Evolutionary conservation across 2,113 vertebrate species (phyloP).

Genomic region (Rhagologus leucostigma): DNA sequence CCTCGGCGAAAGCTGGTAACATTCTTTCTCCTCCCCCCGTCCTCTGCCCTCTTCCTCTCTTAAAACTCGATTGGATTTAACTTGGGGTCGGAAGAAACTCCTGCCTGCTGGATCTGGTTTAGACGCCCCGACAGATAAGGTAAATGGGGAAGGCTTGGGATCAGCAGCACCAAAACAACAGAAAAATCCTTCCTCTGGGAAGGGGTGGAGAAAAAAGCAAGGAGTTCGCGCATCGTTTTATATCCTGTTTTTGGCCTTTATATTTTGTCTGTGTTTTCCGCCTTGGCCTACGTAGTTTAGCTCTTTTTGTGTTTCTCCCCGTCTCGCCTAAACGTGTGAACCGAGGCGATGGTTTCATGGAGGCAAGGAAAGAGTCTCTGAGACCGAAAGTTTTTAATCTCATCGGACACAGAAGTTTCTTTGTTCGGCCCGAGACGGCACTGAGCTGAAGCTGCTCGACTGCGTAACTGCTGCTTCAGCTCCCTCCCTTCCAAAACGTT

Average conservation of each 20-base stretch:
- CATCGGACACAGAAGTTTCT: slow-evolving; percentile 64
- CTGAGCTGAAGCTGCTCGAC: not conserved
- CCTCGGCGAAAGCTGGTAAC: not conserved
- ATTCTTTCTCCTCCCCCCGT: not conserved
- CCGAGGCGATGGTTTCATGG: not conserved
- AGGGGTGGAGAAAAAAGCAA: slow-evolving; percentile 2
- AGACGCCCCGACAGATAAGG: slow-evolving; percentile 2
- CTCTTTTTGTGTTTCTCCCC: not conserved
- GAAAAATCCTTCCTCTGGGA: not conserved
- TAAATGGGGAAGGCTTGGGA: not conserved
- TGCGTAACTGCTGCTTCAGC: not conserved
- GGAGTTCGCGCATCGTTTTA: not conserved
- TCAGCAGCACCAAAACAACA: not conserved
- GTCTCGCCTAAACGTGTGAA: not conserved
- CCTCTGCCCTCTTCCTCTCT: not conserved
- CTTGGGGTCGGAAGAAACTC: not conserved
- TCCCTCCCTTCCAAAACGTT: not conserved
- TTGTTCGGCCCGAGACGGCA: slow-evolving; percentile 57
- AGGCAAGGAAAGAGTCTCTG: not conserved
- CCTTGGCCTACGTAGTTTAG: not conserved
- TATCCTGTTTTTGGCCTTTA: slow-evolving; percentile 35
- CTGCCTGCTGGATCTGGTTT: not conserved
- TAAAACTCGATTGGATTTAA: slow-evolving; percentile 1
- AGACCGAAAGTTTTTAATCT: slow-evolving; percentile 47
- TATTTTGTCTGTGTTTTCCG: not conserved